Conservation (phyloP, 2,113 vertebrate species). For the Notothenia rossii region DNA sequence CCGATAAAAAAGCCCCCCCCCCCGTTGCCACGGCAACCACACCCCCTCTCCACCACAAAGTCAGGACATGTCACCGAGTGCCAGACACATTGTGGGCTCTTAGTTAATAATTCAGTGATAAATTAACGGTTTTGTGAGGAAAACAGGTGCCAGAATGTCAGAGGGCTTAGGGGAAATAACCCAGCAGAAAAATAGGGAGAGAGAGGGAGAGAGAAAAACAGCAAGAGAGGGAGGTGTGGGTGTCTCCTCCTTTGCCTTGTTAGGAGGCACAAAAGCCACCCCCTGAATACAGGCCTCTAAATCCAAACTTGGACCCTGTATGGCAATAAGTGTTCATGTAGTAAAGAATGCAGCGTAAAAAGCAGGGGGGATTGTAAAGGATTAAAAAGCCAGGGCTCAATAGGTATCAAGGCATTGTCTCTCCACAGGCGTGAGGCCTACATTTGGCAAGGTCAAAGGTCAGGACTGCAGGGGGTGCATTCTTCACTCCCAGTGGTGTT, state of each 20-base stretch:
- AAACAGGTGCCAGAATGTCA: constrained; percentile 82
- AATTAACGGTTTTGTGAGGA: constrained; percentile 80
- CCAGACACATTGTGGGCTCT: constrained; percentile 77
- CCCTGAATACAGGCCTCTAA: constrained; percentile 75
- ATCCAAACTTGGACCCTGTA: constrained; percentile 72
- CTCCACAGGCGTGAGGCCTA: constrained; percentile 67
- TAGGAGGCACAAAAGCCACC: constrained; percentile 74
- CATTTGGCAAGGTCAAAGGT: constrained; percentile 76
- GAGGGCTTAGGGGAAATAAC: constrained; percentile 60
- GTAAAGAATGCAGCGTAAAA: constrained; percentile 48
- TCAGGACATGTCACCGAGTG: constrained; percentile 78
- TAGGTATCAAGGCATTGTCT: constrained; percentile 78
- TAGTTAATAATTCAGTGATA: constrained; percentile 84
- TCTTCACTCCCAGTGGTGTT: constrained; percentile 60
- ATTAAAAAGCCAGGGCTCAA: constrained; percentile 79
- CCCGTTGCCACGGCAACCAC: constrained; percentile 70
- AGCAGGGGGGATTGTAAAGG: constrained; percentile 63
- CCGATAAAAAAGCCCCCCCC: constrained; percentile 44
- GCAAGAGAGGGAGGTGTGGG: constrained; percentile 19
- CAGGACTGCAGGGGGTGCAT: constrained; percentile 65
- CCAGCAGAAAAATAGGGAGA: constrained; percentile 23
- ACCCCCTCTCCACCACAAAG: constrained; percentile 27
- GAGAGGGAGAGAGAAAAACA: neutral
- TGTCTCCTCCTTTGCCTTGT: constrained; percentile 47
- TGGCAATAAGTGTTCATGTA: constrained; percentile 62